Evolutionary conservation across 2,888 invertebrate genomes (phyloP).

Genomic region (Melangyna quadrimaculata): DNA sequence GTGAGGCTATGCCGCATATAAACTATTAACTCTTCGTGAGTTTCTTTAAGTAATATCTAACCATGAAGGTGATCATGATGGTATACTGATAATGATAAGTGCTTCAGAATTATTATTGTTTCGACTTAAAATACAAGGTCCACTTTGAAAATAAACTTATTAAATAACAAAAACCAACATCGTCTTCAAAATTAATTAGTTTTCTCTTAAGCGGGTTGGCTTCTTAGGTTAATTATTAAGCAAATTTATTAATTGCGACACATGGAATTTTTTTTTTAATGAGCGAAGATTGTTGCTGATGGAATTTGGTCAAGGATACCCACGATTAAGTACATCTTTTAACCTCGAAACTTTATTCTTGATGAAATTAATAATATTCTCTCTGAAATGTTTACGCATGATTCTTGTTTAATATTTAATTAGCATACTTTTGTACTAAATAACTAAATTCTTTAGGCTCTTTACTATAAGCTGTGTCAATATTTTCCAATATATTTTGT

Average conservation of each 20-base stretch:
- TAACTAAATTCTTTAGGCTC: background rate
- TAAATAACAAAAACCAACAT: background rate
- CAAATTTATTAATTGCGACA: conserved; percentile 9
- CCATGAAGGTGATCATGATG: conserved; percentile 26
- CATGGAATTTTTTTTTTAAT: conserved; percentile 36
- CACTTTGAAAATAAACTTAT: background rate
- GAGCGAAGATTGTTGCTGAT: conserved; percentile 36
- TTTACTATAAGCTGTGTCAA: background rate
- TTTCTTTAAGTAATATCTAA: background rate
- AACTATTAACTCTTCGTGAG: conserved; percentile 3
- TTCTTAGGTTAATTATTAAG: conserved; percentile 13
- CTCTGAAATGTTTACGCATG: background rate
- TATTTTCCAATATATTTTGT: background rate
- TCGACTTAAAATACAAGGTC: background rate
- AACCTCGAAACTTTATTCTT: background rate
- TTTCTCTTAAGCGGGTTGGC: conserved; percentile 24
- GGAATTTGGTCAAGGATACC: conserved; percentile 61
- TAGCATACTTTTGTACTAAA: conserved; percentile 6
- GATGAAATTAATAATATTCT: background rate
- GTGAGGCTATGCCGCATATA: conserved; percentile 2
- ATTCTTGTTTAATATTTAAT: background rate
- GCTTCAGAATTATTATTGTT: conserved; percentile 34
- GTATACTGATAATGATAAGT: conserved; percentile 42
- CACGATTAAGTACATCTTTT: conserved; percentile 24
- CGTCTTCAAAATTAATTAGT: conserved; percentile 16